Conservation (phyloP, 2,113 vertebrate genomes). For the Cyphomyrus discorhynchus region DNA sequence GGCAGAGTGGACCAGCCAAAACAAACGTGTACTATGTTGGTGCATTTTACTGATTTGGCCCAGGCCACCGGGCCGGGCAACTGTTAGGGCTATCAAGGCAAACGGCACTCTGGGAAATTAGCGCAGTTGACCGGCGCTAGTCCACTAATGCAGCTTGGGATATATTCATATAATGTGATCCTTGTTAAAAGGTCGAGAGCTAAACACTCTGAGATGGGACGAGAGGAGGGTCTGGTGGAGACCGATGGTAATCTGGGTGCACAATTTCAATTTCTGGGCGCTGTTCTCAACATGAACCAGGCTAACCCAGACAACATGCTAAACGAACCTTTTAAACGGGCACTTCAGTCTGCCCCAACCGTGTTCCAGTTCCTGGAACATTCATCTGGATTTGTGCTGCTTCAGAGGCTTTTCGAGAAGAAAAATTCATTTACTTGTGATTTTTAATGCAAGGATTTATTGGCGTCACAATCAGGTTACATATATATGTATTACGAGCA, state of each 20-base stretch:
- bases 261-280: too few relatives aligned
- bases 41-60: background rate
- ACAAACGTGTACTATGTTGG: background rate
- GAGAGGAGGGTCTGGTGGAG: background rate
- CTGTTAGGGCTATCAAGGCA: background rate
- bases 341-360: background rate
- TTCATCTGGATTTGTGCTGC: slow-evolving; percentile 7
- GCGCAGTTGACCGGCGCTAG: background rate
- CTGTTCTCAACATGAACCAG: background rate
- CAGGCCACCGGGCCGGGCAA: background rate
- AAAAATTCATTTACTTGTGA: background rate
- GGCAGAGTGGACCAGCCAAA: background rate
- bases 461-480: background rate
- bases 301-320: background rate
- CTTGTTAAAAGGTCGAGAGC: background rate
- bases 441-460: background rate
- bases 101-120: background rate
- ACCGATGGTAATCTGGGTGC: background rate
- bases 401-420: background rate
- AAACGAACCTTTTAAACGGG: background rate
- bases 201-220: background rate
- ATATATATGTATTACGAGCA: background rate
- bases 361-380: background rate
- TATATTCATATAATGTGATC: background rate
- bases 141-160: background rate